phyloP scores from a whole-genome alignment of 1,140 invertebrate species.

The Bombus ignitus region DNA sequence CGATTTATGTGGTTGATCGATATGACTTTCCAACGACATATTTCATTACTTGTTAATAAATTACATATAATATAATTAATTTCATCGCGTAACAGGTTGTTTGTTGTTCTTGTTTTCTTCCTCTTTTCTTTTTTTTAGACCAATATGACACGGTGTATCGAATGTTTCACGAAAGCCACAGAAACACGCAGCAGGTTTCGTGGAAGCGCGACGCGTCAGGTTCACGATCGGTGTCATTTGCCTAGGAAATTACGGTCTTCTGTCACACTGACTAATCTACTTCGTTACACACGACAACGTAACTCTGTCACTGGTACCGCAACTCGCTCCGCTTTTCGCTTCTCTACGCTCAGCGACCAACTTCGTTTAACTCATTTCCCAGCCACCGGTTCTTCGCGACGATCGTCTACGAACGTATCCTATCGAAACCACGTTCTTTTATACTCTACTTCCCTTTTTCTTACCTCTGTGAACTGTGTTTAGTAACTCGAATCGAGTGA shows the following conservation, averaged over 20 bases:
- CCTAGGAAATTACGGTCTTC: slow-evolving; percentile 78
- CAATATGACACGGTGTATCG: background rate
- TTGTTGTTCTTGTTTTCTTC: too few relatives aligned
- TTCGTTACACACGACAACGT: slow-evolving; percentile 80
- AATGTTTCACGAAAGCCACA: background rate
- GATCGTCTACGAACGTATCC: slow-evolving; percentile 27
- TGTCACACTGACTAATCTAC: slow-evolving; percentile 80
- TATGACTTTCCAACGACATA: too few relatives aligned
- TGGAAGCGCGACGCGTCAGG: slow-evolving; percentile 67
- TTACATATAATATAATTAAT: too few relatives aligned
- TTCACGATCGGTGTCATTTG: slow-evolving; percentile 80
- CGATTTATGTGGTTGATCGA: too few relatives aligned
- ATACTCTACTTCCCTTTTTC: slow-evolving; percentile 2
- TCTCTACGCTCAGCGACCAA: slow-evolving; percentile 5
- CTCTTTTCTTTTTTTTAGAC: too few relatives aligned
- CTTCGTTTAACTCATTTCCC: slow-evolving; percentile 59
- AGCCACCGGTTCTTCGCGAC: slow-evolving; percentile 38
- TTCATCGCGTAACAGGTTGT: too few relatives aligned
- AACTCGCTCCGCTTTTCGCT: slow-evolving; percentile 19
- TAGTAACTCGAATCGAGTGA: background rate
- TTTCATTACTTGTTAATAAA: too few relatives aligned
- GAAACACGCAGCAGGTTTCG: slow-evolving; percentile 4
- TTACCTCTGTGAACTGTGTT: slow-evolving; percentile 25
- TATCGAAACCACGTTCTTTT: slow-evolving; percentile 27
- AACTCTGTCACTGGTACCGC: slow-evolving; percentile 76